Conservation (phyloP, 2,113 vertebrate genomes). For the Rafetus swinhoei region DNA sequence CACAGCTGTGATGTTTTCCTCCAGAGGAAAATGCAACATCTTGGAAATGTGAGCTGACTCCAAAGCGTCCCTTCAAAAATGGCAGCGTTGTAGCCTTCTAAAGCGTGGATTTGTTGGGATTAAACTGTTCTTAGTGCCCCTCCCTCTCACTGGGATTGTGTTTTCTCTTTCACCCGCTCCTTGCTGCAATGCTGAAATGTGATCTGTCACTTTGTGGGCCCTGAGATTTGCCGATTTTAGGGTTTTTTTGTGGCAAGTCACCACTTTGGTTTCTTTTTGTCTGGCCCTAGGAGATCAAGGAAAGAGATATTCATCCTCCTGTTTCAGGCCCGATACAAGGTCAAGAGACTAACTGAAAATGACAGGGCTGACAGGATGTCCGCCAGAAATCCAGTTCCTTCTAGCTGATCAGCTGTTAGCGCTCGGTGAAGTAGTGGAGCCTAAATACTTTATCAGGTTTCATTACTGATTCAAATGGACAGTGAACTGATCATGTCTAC, state of each 20-base stretch:
- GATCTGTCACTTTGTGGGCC: not conserved
- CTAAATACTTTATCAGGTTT: slow-evolving; percentile 37
- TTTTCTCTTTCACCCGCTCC: not conserved
- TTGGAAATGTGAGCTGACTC: not conserved
- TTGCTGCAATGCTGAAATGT: accelerated
- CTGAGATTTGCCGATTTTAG: not conserved
- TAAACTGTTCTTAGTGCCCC: not conserved
- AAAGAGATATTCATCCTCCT: not conserved
- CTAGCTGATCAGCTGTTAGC: not conserved
- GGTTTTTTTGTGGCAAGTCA: not conserved
- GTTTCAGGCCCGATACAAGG: not conserved
- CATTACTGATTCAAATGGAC: slow-evolving; percentile 26
- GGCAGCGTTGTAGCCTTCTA: not conserved
- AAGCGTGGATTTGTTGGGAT: not conserved
- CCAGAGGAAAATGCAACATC: accelerated
- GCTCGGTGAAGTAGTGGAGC: not conserved
- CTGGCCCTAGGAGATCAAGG: not conserved
- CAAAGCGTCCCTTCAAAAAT: not conserved
- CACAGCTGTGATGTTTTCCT: accelerated
- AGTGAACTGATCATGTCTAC: not conserved
- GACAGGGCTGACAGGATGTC: not conserved
- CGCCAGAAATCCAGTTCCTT: slow-evolving; percentile 39
- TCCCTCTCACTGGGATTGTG: accelerated
- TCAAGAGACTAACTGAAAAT: not conserved
- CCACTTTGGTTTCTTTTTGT: accelerated